phyloP scores from a whole-genome alignment of 2,113 vertebrate genomes.

The Poeciliopsis turrubarensis region DNA sequence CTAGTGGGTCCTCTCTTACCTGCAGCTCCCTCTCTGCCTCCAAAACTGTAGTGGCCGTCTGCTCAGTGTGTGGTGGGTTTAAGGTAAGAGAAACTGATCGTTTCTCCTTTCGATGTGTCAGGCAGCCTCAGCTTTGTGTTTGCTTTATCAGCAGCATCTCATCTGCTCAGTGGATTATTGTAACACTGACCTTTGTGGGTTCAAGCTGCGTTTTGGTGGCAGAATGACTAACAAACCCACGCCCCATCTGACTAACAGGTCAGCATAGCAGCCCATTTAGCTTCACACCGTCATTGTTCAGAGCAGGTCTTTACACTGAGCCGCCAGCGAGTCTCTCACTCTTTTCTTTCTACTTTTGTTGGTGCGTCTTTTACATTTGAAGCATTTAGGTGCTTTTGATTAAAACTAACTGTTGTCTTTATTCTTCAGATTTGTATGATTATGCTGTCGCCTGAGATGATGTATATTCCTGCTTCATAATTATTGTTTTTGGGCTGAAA shows the following conservation, averaged over 20 bases:
- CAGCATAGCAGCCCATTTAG: constrained; percentile 18
- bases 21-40: constrained; percentile 78
- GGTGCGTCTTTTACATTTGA: not conserved
- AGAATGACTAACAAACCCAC: constrained; percentile 45
- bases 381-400: not conserved
- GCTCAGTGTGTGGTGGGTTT: constrained; percentile 88
- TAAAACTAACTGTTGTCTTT: not conserved
- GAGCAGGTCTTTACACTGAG: constrained; percentile 9
- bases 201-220: constrained; percentile 34
- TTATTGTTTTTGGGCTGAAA: not conserved
- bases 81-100: constrained; percentile 81
- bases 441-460: not conserved
- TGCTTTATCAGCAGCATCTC: constrained; percentile 47
- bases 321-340: not conserved
- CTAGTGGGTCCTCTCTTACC: constrained; percentile 78
- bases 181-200: constrained; percentile 52
- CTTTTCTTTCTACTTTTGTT: not conserved
- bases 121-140: constrained; percentile 39
- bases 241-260: constrained; percentile 52
- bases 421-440: not conserved
- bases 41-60: constrained; percentile 84
- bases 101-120: constrained; percentile 3
- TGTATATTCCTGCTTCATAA: not conserved
- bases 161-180: constrained; percentile 49
- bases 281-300: constrained; percentile 10